Conservation (phyloP, 2,888 invertebrate genomes). For the Melinaea marsaeus region DNA sequence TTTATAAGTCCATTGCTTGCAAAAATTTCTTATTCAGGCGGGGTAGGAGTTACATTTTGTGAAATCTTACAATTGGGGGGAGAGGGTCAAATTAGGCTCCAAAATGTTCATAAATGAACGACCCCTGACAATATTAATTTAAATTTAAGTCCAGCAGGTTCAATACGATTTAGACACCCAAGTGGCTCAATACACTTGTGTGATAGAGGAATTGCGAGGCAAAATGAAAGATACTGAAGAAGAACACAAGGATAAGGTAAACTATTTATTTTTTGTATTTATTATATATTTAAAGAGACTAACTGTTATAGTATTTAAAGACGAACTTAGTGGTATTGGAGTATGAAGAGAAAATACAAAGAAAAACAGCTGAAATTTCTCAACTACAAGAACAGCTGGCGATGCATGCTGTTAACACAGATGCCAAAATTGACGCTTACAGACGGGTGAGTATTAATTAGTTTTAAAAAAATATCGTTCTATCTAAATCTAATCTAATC, state of each 20-base stretch:
- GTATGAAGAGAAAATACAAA: conserved; percentile 70
- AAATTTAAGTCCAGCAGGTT: conserved; percentile 52
- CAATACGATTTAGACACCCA: conserved; percentile 63
- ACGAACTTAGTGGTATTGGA: conserved; percentile 67
- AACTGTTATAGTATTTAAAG: conserved; percentile 44
- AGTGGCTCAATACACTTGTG: conserved; percentile 60
- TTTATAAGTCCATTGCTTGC: too few species aligned
- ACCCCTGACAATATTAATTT: neutral
- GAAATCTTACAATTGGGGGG: too few species aligned
- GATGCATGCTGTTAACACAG: conserved; percentile 53
- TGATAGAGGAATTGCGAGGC: conserved; percentile 57
- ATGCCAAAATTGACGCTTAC: conserved; percentile 63
- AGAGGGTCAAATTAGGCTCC: too few species aligned
- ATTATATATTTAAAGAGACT: conserved; percentile 44
- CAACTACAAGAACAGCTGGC: conserved; percentile 63
- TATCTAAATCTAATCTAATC: too few species aligned
- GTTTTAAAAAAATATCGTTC: too few species aligned
- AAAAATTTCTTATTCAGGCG: too few species aligned
- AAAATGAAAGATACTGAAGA: conserved; percentile 56
- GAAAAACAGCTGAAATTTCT: conserved; percentile 52
- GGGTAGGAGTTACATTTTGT: too few species aligned
- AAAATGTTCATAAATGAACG: too few species aligned
- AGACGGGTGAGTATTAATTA: conserved; percentile 48
- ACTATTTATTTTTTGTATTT: neutral
- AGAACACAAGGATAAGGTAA: conserved; percentile 59